These are phyloP conservation scores for Scarus forsteni DNA, from an alignment of 2,797 vertebrate genomes.

Conservation along the genomic window DNA sequence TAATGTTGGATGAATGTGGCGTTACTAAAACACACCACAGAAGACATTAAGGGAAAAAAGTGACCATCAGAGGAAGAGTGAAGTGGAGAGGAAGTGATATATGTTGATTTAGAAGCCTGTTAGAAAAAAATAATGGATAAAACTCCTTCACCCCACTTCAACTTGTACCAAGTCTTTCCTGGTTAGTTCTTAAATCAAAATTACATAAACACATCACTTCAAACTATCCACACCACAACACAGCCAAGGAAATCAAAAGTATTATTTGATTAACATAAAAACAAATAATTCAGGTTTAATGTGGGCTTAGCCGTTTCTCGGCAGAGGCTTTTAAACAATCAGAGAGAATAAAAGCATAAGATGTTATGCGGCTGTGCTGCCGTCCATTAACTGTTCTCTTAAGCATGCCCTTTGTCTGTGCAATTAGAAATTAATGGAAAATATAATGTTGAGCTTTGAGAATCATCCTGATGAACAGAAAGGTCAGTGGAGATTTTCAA, in stretches of 20 bases:
- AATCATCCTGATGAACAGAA: constrained; percentile 18
- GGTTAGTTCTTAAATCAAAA: too few species aligned
- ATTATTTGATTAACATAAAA: constrained; percentile 26
- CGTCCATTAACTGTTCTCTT: constrained; percentile 58
- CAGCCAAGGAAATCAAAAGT: background rate
- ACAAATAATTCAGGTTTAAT: constrained; percentile 26
- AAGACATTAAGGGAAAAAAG: too few species aligned
- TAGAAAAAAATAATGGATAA: too few species aligned
- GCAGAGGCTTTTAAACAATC: constrained; percentile 35
- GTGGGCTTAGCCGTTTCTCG: constrained; percentile 7
- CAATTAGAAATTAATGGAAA: constrained; percentile 44
- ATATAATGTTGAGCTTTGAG: constrained; percentile 30
- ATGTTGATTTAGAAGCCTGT: too few species aligned
- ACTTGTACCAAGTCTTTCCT: background rate
- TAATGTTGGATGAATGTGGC: too few species aligned
- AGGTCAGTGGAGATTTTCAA: constrained; percentile 10
- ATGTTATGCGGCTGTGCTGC: constrained; percentile 50
- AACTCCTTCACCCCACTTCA: too few species aligned
- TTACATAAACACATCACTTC: background rate
- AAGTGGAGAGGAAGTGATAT: too few species aligned
- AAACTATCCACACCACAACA: background rate
- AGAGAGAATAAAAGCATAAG: constrained; percentile 38
- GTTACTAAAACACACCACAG: too few species aligned
- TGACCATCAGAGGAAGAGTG: too few species aligned
- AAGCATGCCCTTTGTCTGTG: constrained; percentile 63